phyloP scores from a whole-genome alignment of 1,140 invertebrate genomes.

The Chelonus insularis region DNA sequence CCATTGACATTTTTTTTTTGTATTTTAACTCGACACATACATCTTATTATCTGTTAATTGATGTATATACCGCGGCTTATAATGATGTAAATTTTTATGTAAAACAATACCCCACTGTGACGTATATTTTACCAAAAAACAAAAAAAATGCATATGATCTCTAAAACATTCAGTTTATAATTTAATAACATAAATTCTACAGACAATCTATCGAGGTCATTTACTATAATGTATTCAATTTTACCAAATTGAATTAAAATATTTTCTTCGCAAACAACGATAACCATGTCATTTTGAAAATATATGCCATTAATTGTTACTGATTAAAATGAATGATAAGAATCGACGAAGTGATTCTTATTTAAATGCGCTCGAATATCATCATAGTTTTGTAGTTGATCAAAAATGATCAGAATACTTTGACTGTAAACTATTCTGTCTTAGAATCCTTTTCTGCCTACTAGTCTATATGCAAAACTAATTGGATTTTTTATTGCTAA shows the following conservation, averaged over 20 bases:
- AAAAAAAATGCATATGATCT: slow-evolving; percentile 8
- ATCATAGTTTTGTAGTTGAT: not conserved
- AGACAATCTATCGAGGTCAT: not conserved
- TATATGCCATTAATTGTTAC: slow-evolving; percentile 4
- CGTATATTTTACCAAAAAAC: not conserved
- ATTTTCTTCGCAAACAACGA: not conserved
- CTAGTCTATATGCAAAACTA: not conserved
- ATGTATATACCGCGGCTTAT: too few relatives aligned
- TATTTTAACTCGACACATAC: too few relatives aligned
- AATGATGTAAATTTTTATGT: not conserved
- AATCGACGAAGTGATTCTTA: not conserved
- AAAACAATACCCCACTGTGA: not conserved
- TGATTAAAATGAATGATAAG: not conserved
- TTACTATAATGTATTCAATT: slow-evolving; percentile 3
- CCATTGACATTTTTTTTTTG: too few relatives aligned
- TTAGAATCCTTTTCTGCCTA: not conserved
- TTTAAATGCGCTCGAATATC: not conserved
- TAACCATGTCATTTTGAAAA: slow-evolving; percentile 11
- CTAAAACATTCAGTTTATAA: not conserved
- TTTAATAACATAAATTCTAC: slow-evolving; percentile 1
- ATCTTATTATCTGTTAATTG: too few relatives aligned
- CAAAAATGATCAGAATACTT: not conserved
- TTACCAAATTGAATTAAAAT: not conserved
- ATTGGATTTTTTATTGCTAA: slow-evolving; percentile 19
- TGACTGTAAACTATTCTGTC: not conserved